Conservation (phyloP, 2,888 invertebrate species). For the Nasonia oneida region DNA sequence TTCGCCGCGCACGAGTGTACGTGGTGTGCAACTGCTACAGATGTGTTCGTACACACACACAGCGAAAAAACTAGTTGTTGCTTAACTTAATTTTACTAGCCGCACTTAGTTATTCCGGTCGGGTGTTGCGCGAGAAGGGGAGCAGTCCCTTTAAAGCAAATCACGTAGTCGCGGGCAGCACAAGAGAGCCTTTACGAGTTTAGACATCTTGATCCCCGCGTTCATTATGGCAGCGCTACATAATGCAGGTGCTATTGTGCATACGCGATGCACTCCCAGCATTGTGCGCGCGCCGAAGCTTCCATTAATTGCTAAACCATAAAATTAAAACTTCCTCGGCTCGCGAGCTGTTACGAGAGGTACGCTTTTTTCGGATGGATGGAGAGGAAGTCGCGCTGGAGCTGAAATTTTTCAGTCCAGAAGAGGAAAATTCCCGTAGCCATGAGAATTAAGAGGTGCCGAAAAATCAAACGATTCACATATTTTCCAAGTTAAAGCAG, state of each 20-base stretch:
- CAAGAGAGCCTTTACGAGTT: not conserved
- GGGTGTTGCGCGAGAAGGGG: not conserved
- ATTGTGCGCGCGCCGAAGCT: not conserved
- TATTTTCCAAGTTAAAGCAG: not conserved
- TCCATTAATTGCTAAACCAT: not conserved
- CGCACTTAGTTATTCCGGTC: not conserved
- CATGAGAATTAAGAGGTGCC: not conserved
- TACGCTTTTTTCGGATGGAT: too few relatives aligned
- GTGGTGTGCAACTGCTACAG: not conserved
- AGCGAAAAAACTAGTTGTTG: not conserved
- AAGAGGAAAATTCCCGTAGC: not conserved
- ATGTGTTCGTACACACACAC: not conserved
- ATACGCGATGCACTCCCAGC: not conserved
- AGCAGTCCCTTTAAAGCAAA: not conserved
- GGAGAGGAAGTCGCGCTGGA: not conserved
- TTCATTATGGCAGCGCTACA: constrained; percentile 4
- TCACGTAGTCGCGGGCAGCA: not conserved
- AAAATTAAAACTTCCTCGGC: not conserved
- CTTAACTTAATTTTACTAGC: constrained; percentile 1
- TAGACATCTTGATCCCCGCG: not conserved
- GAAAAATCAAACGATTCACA: not conserved
- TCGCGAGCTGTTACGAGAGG: not conserved
- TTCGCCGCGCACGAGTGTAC: too few relatives aligned
- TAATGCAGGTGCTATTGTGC: constrained; percentile 18
- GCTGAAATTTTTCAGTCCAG: not conserved